Percentiles rank a stretch among this genome's conserved stretches.
Evolutionary conservation across 2,113 vertebrate species (phyloP).

Genomic region (Hydropotes inermis): DNA sequence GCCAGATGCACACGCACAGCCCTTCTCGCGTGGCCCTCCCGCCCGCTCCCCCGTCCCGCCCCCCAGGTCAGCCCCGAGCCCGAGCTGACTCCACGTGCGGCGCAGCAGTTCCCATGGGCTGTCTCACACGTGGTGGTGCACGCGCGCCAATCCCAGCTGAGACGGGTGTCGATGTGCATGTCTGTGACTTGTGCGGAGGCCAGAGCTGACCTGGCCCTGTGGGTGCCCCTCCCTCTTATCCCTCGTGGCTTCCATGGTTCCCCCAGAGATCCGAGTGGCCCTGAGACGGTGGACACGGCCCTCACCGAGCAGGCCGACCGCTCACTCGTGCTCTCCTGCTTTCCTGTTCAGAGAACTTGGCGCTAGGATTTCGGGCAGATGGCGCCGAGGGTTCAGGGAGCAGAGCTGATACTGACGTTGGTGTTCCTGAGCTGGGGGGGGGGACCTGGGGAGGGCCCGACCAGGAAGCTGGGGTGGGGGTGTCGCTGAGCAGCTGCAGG

Average conservation of each 20-base stretch:
- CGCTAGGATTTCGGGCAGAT: background rate
- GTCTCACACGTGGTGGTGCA: rapidly evolving
- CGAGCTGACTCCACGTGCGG: background rate
- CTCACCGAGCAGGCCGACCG: background rate
- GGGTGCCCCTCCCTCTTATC: background rate
- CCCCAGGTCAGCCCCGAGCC: background rate
- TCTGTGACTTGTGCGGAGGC: rapidly evolving
- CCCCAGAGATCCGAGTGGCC: background rate
- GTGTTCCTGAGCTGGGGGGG: rapidly evolving
- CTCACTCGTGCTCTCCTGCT: background rate
- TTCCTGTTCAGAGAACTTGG: background rate
- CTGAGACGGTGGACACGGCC: rapidly evolving
- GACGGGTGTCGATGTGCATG: rapidly evolving
- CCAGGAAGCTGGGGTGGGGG: background rate
- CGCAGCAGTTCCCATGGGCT: background rate
- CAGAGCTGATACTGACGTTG: rapidly evolving
- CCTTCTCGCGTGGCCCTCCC: background rate
- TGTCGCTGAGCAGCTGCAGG: rapidly evolving
- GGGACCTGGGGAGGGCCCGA: rapidly evolving
- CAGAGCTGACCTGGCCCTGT: rapidly evolving
- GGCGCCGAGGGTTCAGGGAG: rapidly evolving
- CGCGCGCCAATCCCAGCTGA: background rate
- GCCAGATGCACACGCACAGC: background rate
- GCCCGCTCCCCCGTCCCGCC: rapidly evolving
- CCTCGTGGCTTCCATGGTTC: background rate